Base-by-base conservation (phyloP, 2,797 vertebrate species). In the Clamator glandarius region DNA sequence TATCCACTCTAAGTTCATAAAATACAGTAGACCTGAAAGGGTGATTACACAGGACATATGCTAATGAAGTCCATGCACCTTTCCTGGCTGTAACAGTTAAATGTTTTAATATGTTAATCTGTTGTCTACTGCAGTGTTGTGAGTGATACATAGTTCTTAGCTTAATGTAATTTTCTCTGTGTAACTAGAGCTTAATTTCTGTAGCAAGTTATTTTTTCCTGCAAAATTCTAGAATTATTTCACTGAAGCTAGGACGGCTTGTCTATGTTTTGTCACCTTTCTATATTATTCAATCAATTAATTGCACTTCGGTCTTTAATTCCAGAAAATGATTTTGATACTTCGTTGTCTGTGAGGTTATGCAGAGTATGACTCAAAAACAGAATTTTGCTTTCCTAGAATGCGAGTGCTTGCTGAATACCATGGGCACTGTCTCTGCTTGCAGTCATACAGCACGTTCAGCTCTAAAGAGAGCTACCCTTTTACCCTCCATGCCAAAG, bases 321-420 rank as follows among this genome's bases (percentile, higher is more conserved):
- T 18, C 28, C 29, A 54, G 41, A 51, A 81, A 87, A 90, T 78
- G 25, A 76, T 84, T 48, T 57, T 83, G 25, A 17, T n/a, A 10
- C 54, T 76, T 64, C 23, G 2, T 72, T 88, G 51, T 81, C 36
- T 84, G 9, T 77, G 41, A 81, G 17, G 18, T 89, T 96, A 31
- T 78, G 26, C 63, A 77, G 46, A 3, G 4, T 93, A 46, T 92
- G 46, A 91, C 48, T 16, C 57, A 26, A 86, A 83, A 96, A 67
- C 6, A 94, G 70, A 95, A 95, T 90, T 90, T 79, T 72, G 25
- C 89, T 95, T 63, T 68, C 78, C 39, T 87, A 35, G 66, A 92
- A 81, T 63, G 36, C 11, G 26, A 59, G 25, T 87, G 21, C 36
- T 95, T 59, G 69, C 67, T 96, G 66, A 46, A 48, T 72, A 84